phyloP scores from a whole-genome alignment of 1,140 invertebrate genomes.

The Odontomachus brunneus region DNA sequence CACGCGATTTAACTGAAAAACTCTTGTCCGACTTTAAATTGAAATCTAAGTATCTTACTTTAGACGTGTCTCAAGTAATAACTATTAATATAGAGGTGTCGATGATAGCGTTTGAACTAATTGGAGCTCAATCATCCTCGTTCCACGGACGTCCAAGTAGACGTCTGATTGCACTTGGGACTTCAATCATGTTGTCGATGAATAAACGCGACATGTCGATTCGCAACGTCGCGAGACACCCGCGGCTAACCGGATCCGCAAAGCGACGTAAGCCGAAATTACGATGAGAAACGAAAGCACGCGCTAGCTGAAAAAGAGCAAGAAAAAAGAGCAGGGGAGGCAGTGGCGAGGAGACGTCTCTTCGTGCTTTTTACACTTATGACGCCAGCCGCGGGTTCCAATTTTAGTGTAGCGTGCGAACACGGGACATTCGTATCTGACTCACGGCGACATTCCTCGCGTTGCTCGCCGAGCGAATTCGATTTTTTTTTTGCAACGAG shows the following conservation, averaged over 20 bases:
- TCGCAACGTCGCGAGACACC: not conserved
- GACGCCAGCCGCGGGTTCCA: conserved; percentile 69
- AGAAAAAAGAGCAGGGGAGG: not conserved
- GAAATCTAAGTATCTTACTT: too few relatives aligned
- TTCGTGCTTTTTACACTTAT: conserved; percentile 68
- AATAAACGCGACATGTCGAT: not conserved
- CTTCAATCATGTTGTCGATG: too few relatives aligned
- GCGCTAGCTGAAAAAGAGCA: too few relatives aligned
- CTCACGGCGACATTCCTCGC: conserved; percentile 72
- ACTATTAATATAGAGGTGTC: too few relatives aligned
- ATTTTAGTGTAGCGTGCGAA: conserved; percentile 71
- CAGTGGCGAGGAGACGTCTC: not conserved
- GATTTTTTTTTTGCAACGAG: conserved; percentile 63
- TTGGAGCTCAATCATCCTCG: too few relatives aligned
- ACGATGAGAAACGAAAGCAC: conserved; percentile 44
- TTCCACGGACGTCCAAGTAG: too few relatives aligned
- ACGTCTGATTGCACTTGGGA: too few relatives aligned
- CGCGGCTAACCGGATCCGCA: conserved; percentile 25
- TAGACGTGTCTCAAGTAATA: too few relatives aligned
- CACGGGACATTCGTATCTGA: conserved; percentile 58
- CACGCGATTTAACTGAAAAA: too few relatives aligned
- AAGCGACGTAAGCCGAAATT: not conserved
- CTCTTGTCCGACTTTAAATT: too few relatives aligned
- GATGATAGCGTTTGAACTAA: too few relatives aligned
- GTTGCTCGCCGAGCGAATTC: conserved; percentile 69